Evolutionary conservation across 2,113 vertebrate species (phyloP), one percentile per base, ranked within the genome.

Genomic region (Xiphias gladius): DNA sequence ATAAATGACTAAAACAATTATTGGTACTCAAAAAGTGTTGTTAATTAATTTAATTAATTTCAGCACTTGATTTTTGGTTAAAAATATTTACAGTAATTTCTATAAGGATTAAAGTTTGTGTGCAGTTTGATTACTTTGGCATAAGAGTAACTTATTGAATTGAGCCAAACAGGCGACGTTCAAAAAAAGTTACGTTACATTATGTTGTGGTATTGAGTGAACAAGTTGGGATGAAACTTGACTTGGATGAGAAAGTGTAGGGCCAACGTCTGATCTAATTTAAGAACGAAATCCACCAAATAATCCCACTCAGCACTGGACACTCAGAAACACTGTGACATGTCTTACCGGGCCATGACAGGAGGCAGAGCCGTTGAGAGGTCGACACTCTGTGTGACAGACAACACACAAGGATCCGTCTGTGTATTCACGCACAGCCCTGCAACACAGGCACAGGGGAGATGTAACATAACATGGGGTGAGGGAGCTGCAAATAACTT

Each of bases 371-470:
- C 93, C 96, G 0, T 98, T 99, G 87, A 98, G 94, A 13, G 96
- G 96, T 81, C 93, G 94, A 91, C 98, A 99, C 94, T 99, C 97
- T 0, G 95, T 52, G 82, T 99, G 97, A 88, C 98, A 99, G 0
- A 95, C 85, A 43, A 96, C 88, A 75, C 98, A 99, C 66, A 83
- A 81, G 5, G 92, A 96, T 32, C 92, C 95, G 1, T 96, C 94
- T 75, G 90, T 79, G 13, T 96, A 96, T 82, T 99, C 98, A 65
- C 96, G 95, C 48, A 89, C 0, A 3, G 92, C 68, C 46, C 98
- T 99, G 93, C 35, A 86, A 88, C 64, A 80, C 37, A 83, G 86
- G 14, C 68, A 77, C 62, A 83, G 39, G 20, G 3, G 8, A 16
- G 24, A 78, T 37, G 12, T 30, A 63, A 24, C 39, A 26, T 17